Evolutionary conservation across 2,113 vertebrate genomes (phyloP).

Genomic region (Chaetodon trifascialis): DNA sequence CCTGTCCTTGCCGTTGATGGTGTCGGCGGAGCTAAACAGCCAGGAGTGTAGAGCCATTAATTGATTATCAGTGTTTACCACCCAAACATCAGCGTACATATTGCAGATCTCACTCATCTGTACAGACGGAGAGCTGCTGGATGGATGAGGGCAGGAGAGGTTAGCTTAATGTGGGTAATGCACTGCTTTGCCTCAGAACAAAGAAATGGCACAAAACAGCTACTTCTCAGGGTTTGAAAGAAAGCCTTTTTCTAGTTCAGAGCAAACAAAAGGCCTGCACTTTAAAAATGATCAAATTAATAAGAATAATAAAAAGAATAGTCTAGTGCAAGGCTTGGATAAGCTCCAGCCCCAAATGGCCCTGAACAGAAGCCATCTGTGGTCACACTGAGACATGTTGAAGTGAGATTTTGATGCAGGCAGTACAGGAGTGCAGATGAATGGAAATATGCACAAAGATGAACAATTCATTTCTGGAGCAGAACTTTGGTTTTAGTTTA

Average conservation of each 20-base stretch:
- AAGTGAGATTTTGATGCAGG: neutral
- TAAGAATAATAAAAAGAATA: constrained; percentile 8
- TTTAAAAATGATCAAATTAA: constrained; percentile 9
- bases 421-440: neutral
- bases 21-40: constrained; percentile 24
- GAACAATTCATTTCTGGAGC: constrained; percentile 1
- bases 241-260: neutral
- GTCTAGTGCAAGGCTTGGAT: neutral
- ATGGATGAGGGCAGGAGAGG: constrained; percentile 19
- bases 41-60: constrained; percentile 29
- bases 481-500: neutral
- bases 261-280: neutral
- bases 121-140: constrained; percentile 41
- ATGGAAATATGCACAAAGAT: constrained; percentile 2
- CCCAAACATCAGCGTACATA: constrained; percentile 54
- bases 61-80: constrained; percentile 49
- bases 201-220: constrained; percentile 22
- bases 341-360: constrained; percentile 12
- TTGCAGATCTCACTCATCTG: constrained; percentile 38
- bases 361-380: constrained; percentile 16
- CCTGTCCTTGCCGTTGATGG: constrained; percentile 27
- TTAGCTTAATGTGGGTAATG: constrained; percentile 13
- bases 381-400: constrained; percentile 17
- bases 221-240: constrained; percentile 1
- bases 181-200: constrained; percentile 18